Conservation (phyloP, 2,888 invertebrate genomes). For the Eupithecia inturbata region DNA sequence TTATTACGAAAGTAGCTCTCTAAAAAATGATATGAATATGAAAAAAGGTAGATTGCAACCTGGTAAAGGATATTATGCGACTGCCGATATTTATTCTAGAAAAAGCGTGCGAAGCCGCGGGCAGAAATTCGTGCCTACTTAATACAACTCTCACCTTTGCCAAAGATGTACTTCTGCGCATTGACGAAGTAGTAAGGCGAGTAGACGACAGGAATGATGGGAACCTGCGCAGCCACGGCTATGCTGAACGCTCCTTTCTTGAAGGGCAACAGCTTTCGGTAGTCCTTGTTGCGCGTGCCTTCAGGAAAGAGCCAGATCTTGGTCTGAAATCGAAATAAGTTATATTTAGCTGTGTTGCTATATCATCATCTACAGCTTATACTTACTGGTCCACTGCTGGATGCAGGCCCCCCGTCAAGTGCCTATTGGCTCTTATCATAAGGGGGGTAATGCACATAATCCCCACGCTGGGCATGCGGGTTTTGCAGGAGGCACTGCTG, state of each 20-base stretch:
- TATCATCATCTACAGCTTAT: neutral
- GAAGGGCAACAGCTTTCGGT: conserved; percentile 85
- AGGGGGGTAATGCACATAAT: neutral
- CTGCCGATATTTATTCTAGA: neutral
- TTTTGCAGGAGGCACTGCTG: neutral
- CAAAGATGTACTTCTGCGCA: conserved; percentile 71
- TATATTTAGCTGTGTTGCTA: neutral
- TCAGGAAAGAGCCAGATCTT: conserved; percentile 89
- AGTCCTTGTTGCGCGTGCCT: conserved; percentile 85
- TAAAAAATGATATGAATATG: too few relatives aligned
- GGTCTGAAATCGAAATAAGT: conserved; percentile 49
- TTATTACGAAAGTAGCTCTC: too few relatives aligned
- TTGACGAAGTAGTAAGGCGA: conserved; percentile 86
- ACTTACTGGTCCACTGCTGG: neutral
- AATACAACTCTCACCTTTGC: conserved; percentile 45
- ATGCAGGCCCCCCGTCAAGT: too few relatives aligned
- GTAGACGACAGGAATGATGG: conserved; percentile 86
- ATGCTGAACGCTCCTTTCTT: conserved; percentile 90
- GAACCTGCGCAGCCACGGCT: conserved; percentile 86
- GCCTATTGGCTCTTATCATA: neutral
- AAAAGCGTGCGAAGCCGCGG: too few relatives aligned
- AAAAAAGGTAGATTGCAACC: neutral
- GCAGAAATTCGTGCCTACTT: neutral
- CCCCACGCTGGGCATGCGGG: neutral
- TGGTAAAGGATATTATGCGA: too few relatives aligned